Conservation (phyloP, 2,113 vertebrate species). For the Cephalopterus ornatus region DNA sequence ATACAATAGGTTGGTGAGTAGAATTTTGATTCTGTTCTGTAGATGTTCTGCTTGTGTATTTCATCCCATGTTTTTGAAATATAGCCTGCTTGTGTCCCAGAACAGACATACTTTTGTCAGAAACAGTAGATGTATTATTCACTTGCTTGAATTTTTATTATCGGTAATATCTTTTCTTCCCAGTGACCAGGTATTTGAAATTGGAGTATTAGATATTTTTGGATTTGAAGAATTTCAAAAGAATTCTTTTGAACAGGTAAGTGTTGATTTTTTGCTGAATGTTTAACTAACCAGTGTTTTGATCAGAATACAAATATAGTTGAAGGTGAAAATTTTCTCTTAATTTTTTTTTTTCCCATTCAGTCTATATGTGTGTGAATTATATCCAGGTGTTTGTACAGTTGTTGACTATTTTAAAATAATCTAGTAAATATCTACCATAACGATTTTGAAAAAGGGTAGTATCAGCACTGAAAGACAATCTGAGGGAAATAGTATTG, state of each 20-base stretch:
- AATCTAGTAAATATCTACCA: not conserved
- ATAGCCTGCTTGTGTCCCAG: not conserved
- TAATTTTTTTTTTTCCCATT: not conserved
- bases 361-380: not conserved
- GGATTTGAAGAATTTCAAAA: conserved; percentile 93
- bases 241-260: conserved; percentile 92
- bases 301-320: not conserved
- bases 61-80: not conserved
- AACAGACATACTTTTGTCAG: not conserved
- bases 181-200: conserved; percentile 82
- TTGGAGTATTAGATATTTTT: conserved; percentile 91
- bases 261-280: not conserved
- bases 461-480: not conserved
- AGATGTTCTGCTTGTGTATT: not conserved
- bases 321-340: not conserved
- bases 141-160: not conserved
- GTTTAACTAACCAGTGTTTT: not conserved
- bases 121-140: not conserved
- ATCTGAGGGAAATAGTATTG: not conserved
- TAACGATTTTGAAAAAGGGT: not conserved
- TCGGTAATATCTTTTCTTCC: not conserved
- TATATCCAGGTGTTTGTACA: not conserved
- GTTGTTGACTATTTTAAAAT: not conserved
- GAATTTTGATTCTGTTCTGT: not conserved
- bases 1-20: not conserved